Conservation (phyloP, 2,888 invertebrate genomes). For the Drosophila longiperda region DNA sequence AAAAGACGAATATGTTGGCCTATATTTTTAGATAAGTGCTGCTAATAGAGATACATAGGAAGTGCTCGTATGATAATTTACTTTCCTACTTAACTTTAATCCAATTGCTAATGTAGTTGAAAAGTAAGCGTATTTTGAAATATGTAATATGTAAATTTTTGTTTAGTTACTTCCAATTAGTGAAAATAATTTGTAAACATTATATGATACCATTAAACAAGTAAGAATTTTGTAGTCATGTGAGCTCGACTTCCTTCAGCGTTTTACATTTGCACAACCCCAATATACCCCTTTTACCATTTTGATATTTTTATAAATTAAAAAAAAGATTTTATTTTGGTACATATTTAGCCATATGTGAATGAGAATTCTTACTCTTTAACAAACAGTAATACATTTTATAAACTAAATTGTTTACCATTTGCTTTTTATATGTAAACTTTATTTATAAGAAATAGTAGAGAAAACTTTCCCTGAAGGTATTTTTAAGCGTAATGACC, state of each 20-base stretch:
- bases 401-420: background rate
- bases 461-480: background rate
- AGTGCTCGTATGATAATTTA: slow-evolving; percentile 1
- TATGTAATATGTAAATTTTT: background rate
- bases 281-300: too few relatives aligned
- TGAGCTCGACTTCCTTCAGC: too few relatives aligned
- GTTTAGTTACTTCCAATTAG: background rate
- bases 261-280: too few relatives aligned
- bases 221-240: background rate
- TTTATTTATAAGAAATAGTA: background rate
- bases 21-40: slow-evolving; percentile 32
- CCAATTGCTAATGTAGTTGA: background rate
- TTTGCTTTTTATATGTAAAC: background rate
- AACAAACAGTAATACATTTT: background rate
- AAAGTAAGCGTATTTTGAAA: background rate
- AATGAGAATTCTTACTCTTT: background rate
- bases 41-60: slow-evolving; percentile 10
- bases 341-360: background rate
- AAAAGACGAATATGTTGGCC: slow-evolving; percentile 26
- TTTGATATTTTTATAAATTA: background rate
- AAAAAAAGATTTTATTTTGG: background rate
- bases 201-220: background rate
- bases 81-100: background rate
- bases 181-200: background rate
- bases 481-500: background rate